phyloP scores from a whole-genome alignment of 2,797 vertebrate species.

The Champsocephalus gunnari region DNA sequence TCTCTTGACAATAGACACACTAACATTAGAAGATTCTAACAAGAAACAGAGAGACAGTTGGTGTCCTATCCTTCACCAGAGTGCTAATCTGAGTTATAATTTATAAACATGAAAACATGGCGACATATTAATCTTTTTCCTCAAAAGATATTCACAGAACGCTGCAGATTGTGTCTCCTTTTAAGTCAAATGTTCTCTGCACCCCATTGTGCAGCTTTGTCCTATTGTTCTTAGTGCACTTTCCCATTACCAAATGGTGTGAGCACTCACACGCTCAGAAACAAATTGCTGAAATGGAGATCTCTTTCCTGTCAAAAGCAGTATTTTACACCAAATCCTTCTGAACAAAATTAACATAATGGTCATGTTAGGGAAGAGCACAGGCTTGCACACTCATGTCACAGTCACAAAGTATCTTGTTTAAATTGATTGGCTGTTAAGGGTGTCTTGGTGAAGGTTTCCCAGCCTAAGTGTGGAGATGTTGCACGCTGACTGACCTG shows the following conservation, averaged over 20 bases:
- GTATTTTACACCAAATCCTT: constrained; percentile 48
- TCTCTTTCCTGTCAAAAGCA: constrained; percentile 56
- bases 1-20: background rate
- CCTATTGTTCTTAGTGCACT: constrained; percentile 43
- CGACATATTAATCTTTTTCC: constrained; percentile 25
- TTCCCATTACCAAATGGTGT: constrained; percentile 55
- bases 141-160: constrained; percentile 28
- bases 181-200: constrained; percentile 41
- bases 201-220: constrained; percentile 38
- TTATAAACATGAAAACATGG: constrained; percentile 16
- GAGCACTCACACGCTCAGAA: constrained; percentile 50
- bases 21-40: background rate
- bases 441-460: constrained; percentile 34
- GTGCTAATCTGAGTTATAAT: constrained; percentile 23
- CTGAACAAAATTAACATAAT: constrained; percentile 69
- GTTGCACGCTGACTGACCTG: constrained; percentile 43
- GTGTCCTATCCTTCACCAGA: background rate
- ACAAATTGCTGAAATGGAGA: constrained; percentile 73
- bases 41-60: background rate
- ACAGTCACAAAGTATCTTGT: constrained; percentile 41
- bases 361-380: constrained; percentile 41
- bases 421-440: constrained; percentile 44
- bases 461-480: constrained; percentile 39
- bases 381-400: constrained; percentile 47
- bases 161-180: constrained; percentile 32